Percentiles rank a stretch among this genome's conserved stretches.
These are phyloP conservation scores for Noctuana brunneofusca DNA, from an alignment of 2,888 invertebrate genomes.

Conservation along the genomic window DNA sequence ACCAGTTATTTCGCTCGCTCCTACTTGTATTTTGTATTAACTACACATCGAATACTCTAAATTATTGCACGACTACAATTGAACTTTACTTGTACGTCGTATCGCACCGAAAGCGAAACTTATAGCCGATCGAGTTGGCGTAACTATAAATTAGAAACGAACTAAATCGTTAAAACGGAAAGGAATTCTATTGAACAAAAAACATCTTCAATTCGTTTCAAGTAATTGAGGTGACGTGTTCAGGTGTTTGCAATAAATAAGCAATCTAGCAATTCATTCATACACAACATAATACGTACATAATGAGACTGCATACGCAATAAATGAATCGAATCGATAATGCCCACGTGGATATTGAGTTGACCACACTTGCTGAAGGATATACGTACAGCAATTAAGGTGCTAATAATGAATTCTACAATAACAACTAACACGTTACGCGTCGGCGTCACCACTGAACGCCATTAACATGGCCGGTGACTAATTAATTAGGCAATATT, in stretches of 20 bases:
- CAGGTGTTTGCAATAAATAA: conserved; percentile 14
- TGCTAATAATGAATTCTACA: conserved; percentile 7
- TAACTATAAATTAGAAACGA: conserved; percentile 31
- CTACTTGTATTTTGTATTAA: conserved; percentile 53
- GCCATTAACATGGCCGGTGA: conserved; percentile 42
- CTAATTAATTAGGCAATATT: conserved; percentile 68
- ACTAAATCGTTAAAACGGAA: conserved; percentile 22
- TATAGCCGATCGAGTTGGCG: conserved; percentile 22
- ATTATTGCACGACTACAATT: conserved; percentile 11
- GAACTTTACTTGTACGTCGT: conserved; percentile 24
- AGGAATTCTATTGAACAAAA: conserved; percentile 22
- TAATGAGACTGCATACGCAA: conserved; percentile 34
- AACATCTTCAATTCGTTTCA: conserved; percentile 27
- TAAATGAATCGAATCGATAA: conserved; percentile 21
- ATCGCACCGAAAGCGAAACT: conserved; percentile 31
- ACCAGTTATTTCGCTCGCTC: conserved; percentile 54
- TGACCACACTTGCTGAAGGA: conserved; percentile 16
- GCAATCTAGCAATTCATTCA: conserved; percentile 26
- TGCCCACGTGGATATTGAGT: conserved; percentile 22
- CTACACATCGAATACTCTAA: conserved; percentile 31
- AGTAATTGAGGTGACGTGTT: conserved; percentile 6
- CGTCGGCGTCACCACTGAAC: conserved; percentile 35
- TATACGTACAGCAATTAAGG: conserved; percentile 7
- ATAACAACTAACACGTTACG: conserved; percentile 29
- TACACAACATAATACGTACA: conserved; percentile 32